phyloP scores from a whole-genome alignment of 2,113 vertebrate genomes.

The Protobothrops flavoviridis region DNA sequence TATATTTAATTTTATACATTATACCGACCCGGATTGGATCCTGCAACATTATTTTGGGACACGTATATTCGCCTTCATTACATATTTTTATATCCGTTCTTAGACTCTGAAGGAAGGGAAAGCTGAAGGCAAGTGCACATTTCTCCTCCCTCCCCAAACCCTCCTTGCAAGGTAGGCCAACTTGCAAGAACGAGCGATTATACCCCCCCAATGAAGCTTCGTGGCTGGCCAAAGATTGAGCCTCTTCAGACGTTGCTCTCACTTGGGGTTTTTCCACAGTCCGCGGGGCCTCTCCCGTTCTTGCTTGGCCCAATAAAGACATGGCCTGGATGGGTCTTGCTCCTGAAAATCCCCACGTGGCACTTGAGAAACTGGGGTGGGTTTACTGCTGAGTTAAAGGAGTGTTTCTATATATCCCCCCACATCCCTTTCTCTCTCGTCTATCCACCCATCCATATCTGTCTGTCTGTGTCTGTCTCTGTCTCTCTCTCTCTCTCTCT shows the following conservation, averaged over 20 bases:
- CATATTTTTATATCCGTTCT: background rate
- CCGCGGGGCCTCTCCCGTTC: background rate
- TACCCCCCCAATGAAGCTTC: background rate
- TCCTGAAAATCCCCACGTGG: background rate
- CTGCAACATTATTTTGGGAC: background rate
- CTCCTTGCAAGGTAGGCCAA: background rate
- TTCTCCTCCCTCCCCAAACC: too few species aligned
- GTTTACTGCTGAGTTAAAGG: background rate
- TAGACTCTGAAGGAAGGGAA: background rate
- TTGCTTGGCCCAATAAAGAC: background rate
- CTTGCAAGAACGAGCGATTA: background rate
- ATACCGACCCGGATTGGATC: background rate
- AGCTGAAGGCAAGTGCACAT: background rate
- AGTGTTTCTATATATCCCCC: background rate
- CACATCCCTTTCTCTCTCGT: too few species aligned
- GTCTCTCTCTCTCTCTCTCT: too few species aligned
- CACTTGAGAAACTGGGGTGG: background rate
- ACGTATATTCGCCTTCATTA: background rate
- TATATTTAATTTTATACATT: background rate
- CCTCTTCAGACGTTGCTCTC: background rate
- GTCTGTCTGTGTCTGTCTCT: too few species aligned
- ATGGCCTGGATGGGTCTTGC: background rate
- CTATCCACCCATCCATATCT: too few species aligned
- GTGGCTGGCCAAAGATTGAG: background rate
- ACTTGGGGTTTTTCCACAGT: background rate